Conservation (phyloP, 2,113 vertebrate species). For the Ptilorrhoa leucosticta region DNA sequence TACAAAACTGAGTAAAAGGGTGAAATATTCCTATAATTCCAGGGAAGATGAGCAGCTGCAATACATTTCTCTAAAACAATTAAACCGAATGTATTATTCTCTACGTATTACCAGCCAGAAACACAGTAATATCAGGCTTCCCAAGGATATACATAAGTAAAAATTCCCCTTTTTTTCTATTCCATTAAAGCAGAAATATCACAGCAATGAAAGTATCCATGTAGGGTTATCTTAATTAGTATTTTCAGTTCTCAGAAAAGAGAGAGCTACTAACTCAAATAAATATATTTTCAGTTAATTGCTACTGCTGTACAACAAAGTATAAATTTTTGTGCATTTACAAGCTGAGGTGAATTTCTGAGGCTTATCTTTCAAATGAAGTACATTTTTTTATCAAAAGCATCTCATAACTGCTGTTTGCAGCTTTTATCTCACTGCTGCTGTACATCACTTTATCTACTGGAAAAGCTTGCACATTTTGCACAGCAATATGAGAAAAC, state of each 20-base stretch:
- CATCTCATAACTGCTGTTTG: conserved; percentile 21
- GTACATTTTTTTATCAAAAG: conserved; percentile 25
- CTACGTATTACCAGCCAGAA: background rate
- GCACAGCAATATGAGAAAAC: background rate
- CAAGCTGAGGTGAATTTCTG: conserved; percentile 1
- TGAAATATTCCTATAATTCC: background rate
- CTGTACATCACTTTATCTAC: background rate
- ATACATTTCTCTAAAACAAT: background rate
- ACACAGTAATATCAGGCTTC: background rate
- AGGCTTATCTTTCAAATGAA: conserved; percentile 31
- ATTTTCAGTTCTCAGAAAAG: background rate
- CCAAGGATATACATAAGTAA: background rate
- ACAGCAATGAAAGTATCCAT: background rate
- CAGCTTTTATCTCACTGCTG: background rate
- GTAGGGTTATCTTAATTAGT: background rate
- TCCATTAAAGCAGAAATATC: background rate
- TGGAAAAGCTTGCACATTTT: background rate
- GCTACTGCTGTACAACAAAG: background rate
- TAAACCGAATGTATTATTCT: background rate
- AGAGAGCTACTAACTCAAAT: background rate
- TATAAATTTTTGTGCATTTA: background rate
- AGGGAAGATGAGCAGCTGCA: background rate
- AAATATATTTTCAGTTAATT: conserved; percentile 1
- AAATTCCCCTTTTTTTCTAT: background rate
- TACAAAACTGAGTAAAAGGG: background rate